Base-by-base conservation (phyloP, 1,140 invertebrate genomes). In the Chlorops oryzae region DNA sequence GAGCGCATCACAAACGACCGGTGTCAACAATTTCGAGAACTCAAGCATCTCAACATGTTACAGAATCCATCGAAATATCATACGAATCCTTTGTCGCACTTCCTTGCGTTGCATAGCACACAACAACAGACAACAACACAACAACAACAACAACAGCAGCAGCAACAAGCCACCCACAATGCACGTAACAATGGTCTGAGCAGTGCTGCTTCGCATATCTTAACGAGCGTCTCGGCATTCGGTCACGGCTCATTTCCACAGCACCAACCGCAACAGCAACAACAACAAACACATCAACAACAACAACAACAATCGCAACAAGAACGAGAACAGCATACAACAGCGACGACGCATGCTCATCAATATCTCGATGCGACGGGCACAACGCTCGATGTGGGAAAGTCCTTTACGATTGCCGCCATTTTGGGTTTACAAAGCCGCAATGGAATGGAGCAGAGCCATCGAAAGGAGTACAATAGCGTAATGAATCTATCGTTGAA, bases 331-430 rank as follows among this genome's bases (percentile, higher is more conserved):
- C 55, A 66, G 52, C 54, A 60, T 43, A 43, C 50, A 43, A 63
- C 56, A 59, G 58, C 62, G 61, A 64, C 62, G 54, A 62, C 66
- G 56, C 63, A 65, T 52, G 62, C 61, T 53, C 57, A 66, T 51
- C 62, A 65, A 43, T 55, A 68, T 28, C 55, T 65, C 45, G 65
- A 59, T 34, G 57, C 65, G 55, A 61, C 63, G 55, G 63, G 63
- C 62, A 67, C 68, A 57, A 62, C 69, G 55, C 62, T 71, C 52
- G 69, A 71, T 51, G 64, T 67, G 50, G 70, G 74, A 22, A 84
- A 85, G 61, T 85, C 85, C 2, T 89, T 89, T 61, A 88, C 86
- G 17, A 89, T 89, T 58, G 87, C 87, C 53, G 84, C 85, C 15
- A 88, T 89, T 59, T 75, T 89, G n/a, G 86, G 85, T 6, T 71